Conservation (phyloP, 2,888 invertebrate species). For the Eupithecia subfuscata region DNA sequence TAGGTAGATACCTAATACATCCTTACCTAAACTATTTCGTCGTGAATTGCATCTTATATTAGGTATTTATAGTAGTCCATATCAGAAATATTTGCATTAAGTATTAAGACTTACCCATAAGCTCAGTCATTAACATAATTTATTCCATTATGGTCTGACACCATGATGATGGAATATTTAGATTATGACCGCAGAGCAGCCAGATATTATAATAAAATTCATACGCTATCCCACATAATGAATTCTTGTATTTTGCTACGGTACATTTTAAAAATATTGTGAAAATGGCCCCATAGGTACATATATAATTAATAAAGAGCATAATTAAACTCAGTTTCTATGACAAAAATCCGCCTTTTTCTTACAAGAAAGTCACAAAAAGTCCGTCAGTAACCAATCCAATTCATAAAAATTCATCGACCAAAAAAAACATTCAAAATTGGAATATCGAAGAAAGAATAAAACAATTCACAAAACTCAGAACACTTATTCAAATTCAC, state of each 20-base stretch:
- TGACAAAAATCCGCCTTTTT: rapidly evolving
- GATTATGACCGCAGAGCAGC: conserved; percentile 38
- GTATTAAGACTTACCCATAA: conserved; percentile 44
- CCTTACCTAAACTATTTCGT: no score
- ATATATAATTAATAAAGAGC: neutral
- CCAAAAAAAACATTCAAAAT: neutral
- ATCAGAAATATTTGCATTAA: conserved; percentile 46
- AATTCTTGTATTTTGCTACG: neutral
- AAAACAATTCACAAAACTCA: conserved; percentile 18
- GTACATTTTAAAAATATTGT: neutral
- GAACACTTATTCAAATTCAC: conserved; percentile 34
- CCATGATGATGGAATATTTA: conserved; percentile 43
- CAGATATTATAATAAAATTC: conserved; percentile 32
- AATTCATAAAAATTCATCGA: conserved; percentile 16
- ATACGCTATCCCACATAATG: conserved; percentile 15
- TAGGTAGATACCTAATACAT: no score
- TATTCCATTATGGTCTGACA: conserved; percentile 51
- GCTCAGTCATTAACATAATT: conserved; percentile 52
- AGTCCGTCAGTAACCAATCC: conserved; percentile 7
- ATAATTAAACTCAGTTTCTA: neutral
- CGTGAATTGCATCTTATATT: neutral
- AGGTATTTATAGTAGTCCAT: neutral
- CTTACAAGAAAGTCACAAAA: neutral
- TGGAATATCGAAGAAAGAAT: conserved; percentile 12
- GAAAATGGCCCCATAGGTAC: neutral